Evolutionary conservation across 2,888 invertebrate species (phyloP).

Genomic region (Xanthia togata): DNA sequence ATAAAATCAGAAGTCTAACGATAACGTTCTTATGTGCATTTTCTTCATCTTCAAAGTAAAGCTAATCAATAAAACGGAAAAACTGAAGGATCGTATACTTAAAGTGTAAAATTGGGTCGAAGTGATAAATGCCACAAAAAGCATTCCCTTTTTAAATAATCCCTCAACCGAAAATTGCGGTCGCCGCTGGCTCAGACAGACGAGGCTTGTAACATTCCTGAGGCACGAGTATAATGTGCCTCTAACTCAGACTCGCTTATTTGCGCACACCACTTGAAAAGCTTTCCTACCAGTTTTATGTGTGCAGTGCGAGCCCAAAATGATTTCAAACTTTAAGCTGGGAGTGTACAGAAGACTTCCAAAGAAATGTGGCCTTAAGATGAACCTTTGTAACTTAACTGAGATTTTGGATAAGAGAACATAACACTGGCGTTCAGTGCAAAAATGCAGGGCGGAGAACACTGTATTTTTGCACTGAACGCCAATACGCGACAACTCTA

Average conservation of each 20-base stretch:
- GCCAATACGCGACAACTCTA: background rate
- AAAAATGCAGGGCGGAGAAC: too few relatives aligned
- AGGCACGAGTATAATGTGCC: constrained; percentile 68
- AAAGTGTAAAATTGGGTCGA: constrained; percentile 41
- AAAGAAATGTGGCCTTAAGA: constrained; percentile 53
- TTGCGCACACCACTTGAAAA: constrained; percentile 74
- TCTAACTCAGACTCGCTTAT: constrained; percentile 73
- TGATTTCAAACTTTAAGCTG: constrained; percentile 70
- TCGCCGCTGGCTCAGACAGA: constrained; percentile 59
- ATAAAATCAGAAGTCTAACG: background rate
- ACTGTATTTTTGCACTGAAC: too few relatives aligned
- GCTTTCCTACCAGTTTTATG: constrained; percentile 73
- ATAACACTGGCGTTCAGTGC: background rate
- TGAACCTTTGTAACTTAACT: constrained; percentile 7
- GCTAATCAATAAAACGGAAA: constrained; percentile 28
- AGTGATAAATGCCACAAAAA: constrained; percentile 51
- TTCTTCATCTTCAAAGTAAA: constrained; percentile 11
- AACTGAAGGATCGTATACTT: constrained; percentile 13
- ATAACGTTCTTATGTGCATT: constrained; percentile 10
- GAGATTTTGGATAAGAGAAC: constrained; percentile 1
- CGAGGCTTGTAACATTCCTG: constrained; percentile 68
- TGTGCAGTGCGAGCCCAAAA: constrained; percentile 69
- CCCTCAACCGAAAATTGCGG: constrained; percentile 67
- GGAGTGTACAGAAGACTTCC: constrained; percentile 54
- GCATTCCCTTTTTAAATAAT: constrained; percentile 61